Conservation (phyloP, 2,888 invertebrate species). For the Ceriagrion tenellum region DNA sequence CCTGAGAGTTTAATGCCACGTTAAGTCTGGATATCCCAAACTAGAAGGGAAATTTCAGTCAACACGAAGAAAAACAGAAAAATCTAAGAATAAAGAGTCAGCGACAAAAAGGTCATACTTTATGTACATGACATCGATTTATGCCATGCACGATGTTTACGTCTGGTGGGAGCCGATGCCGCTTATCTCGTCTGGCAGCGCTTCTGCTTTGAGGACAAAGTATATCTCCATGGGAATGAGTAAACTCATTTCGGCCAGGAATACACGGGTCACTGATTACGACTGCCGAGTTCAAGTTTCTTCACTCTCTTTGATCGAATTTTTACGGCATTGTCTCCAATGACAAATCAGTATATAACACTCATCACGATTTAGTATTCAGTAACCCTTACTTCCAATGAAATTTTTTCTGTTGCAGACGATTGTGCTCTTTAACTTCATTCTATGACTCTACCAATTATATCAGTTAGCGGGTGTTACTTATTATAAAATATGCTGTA, state of each 20-base stretch:
- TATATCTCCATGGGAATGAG: background rate
- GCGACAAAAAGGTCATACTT: background rate
- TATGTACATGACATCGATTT: background rate
- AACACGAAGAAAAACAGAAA: background rate
- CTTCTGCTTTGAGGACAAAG: background rate
- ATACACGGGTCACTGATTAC: background rate
- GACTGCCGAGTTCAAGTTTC: background rate
- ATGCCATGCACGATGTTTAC: background rate
- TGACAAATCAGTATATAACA: background rate
- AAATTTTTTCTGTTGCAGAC: no score
- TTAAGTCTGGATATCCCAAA: background rate
- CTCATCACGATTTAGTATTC: no score
- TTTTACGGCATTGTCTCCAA: background rate
- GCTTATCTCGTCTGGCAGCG: background rate
- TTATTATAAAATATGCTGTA: no score
- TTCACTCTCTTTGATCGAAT: background rate
- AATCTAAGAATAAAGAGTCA: background rate
- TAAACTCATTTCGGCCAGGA: background rate
- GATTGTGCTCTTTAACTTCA: no score
- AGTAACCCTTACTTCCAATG: no score
- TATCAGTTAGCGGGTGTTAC: no score
- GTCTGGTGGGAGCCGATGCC: background rate
- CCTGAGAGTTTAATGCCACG: background rate
- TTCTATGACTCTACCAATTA: no score
- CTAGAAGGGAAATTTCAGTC: background rate